Evolutionary conservation across 2,113 vertebrate genomes (phyloP).

Genomic region (Synchiropus splendidus): DNA sequence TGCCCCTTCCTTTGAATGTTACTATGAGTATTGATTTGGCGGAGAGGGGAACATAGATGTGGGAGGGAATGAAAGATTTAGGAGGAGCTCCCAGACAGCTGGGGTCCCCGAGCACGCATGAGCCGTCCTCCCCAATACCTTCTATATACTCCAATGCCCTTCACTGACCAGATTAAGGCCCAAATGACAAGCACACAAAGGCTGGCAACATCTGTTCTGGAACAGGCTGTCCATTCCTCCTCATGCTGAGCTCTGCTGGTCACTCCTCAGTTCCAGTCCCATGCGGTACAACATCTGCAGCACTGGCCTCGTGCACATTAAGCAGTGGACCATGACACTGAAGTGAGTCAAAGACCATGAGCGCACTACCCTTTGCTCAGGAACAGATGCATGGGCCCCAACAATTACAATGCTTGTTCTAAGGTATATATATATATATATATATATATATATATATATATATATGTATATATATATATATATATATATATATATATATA

Average conservation of each 20-base stretch:
- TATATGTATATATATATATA: no score
- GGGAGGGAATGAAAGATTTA: constrained; percentile 20
- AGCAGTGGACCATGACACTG: constrained; percentile 46
- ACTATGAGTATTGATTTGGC: constrained; percentile 17
- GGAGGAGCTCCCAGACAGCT: constrained; percentile 45
- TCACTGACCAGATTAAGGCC: constrained; percentile 68
- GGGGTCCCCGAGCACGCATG: constrained; percentile 36
- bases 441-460: no score
- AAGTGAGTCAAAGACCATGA: constrained; percentile 39
- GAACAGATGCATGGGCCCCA: no score
- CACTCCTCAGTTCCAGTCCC: constrained; percentile 46
- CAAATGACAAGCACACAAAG: constrained; percentile 57
- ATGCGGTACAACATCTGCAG: constrained; percentile 60
- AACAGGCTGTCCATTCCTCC: constrained; percentile 47
- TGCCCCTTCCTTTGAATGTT: constrained; percentile 20
- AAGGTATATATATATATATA: no score
- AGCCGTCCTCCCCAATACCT: constrained; percentile 22
- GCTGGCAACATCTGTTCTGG: constrained; percentile 64
- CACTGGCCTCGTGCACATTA: constrained; percentile 58
- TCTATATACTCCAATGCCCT: constrained; percentile 62
- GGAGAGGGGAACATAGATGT: constrained; percentile 11
- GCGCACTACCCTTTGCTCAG: constrained; percentile 11
- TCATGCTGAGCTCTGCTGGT: constrained; percentile 41
- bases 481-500: no score
- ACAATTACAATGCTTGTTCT: no score